Base-by-base conservation (phyloP, 2,797 vertebrate genomes). In the Arremon aurantiirostris region DNA sequence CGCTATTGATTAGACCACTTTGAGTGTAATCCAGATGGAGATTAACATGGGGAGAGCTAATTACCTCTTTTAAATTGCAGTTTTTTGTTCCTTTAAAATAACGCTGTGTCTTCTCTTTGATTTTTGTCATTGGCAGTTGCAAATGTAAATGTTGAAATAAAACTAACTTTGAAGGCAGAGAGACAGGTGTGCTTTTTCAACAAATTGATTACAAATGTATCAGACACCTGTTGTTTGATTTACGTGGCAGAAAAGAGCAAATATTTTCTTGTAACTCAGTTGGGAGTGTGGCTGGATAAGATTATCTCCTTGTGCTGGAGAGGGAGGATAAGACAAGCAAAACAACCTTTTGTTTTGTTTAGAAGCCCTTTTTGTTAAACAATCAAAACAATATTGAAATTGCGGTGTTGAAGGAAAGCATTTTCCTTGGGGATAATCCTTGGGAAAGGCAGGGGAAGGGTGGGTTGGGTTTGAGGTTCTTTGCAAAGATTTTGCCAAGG, bases 211-310 rank as follows among this genome's bases (percentile, higher is more conserved):
- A 57, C 66, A 71, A 80, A 61, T 59, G 21, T 60, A 77, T 93
- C 79, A 66, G 61, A 65, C 75, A 76, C 71, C 80, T 85, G 75
- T 71, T 84, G 32, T 73, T 92, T 89, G 84, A 82, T 30, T 78
- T 91, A 50, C 2, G 1, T 32, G 41, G 37, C 23, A 80, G 75
- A 49, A 55, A 44, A 93, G 66, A 93, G 27, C 71, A 97, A 97
- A 97, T 95, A 95, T 95, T 95, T 96, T 79, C 71, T 76, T 87
- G 64, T 60, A 76, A 88, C 79, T 79, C 61, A 84, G 61, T 77
- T 68, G 77, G 34, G 68, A 73, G 44, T 66, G 52, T 77, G 59
- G 32, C 73, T 65, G 64, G 90, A 46, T 93, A 82, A 89, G 68
- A 76, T 94, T 90, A 78, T 90, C 75, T 90, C 47, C 78, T 95